These are phyloP conservation scores for Urophycis tenuis DNA, from an alignment of 2,797 vertebrate species.

Conservation along the genomic window DNA sequence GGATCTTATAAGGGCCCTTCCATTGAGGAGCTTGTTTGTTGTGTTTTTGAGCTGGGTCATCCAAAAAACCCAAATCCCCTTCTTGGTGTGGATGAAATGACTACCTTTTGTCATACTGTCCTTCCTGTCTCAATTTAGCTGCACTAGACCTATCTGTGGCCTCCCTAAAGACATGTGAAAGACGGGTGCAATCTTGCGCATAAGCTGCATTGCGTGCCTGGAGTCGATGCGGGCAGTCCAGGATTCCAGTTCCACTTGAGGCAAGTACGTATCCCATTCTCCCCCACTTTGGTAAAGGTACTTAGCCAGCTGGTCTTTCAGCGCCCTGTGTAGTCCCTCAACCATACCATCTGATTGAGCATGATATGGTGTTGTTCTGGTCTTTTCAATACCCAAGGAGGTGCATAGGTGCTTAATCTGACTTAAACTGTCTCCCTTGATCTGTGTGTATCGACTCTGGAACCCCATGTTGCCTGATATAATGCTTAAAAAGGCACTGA, in stretches of 20 bases:
- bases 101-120: constrained; percentile 12
- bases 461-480: constrained; percentile 18
- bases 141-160: constrained; percentile 5
- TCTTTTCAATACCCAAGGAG: constrained; percentile 12
- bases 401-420: constrained; percentile 17
- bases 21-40: neutral
- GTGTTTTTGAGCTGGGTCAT: neutral
- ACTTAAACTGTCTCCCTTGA: constrained; percentile 25
- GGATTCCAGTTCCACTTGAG: constrained; percentile 18
- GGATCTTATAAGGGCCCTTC: neutral
- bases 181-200: neutral
- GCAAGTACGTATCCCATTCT: constrained; percentile 19
- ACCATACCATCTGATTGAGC: constrained; percentile 25
- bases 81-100: neutral
- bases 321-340: constrained; percentile 12
- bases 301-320: constrained; percentile 29
- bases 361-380: constrained; percentile 11
- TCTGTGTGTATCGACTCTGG: constrained; percentile 24
- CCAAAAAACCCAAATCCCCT: too few relatives aligned
- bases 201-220: constrained; percentile 9
- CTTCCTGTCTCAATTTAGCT: constrained; percentile 15
- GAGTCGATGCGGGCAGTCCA: neutral
- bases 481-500: constrained; percentile 27
- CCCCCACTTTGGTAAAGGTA: constrained; percentile 20
- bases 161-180: constrained; percentile 15